Conservation (phyloP, 2,888 invertebrate genomes). For the Isoperla grammatica region DNA sequence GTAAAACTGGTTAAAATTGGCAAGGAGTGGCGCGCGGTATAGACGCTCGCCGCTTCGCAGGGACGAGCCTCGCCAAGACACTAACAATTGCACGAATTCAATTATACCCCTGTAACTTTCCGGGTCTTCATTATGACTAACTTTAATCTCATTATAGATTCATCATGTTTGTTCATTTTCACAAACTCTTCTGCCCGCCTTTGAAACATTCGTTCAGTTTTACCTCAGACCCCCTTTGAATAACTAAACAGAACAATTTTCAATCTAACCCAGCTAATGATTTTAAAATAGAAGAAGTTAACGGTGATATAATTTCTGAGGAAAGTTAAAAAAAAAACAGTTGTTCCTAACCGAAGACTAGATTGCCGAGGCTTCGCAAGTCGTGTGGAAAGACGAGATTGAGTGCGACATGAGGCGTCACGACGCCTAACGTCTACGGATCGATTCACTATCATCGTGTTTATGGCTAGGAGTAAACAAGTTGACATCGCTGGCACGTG, state of each 20-base stretch:
- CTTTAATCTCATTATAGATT: conserved; percentile 22
- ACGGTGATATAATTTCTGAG: no score
- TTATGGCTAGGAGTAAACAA: no score
- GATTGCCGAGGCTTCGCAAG: neutral
- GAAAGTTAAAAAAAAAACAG: neutral
- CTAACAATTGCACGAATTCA: conserved; percentile 10
- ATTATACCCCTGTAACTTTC: conserved; percentile 5
- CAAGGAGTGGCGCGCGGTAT: neutral
- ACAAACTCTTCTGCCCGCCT: neutral
- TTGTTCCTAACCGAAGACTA: neutral
- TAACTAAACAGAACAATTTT: no score
- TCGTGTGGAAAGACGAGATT: neutral
- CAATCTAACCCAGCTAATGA: no score
- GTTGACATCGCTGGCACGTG: no score
- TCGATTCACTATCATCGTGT: no score
- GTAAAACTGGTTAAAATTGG: neutral
- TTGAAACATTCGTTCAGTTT: neutral
- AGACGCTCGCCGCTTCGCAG: neutral
- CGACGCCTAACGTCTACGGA: no score
- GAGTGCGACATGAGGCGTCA: no score
- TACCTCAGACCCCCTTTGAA: no score
- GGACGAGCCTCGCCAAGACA: neutral
- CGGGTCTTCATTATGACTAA: conserved; percentile 17
- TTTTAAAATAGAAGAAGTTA: no score
- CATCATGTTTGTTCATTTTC: conserved; percentile 16